Conservation (phyloP, 2,888 invertebrate species). For the Xiphydria camelus region DNA sequence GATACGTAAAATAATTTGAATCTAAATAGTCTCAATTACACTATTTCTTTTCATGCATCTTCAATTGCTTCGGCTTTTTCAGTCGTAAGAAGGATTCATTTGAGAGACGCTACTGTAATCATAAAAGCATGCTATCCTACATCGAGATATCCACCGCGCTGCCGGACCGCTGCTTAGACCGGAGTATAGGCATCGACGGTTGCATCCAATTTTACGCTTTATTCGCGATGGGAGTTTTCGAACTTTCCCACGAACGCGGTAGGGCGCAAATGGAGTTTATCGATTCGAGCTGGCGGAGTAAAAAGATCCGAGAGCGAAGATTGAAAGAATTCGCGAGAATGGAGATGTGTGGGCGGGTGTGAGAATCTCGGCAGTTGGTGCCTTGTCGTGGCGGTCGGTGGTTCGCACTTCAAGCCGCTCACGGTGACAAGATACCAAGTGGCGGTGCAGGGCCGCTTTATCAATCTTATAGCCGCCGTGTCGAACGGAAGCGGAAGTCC, state of each 20-base stretch:
- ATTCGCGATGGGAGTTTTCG: no score
- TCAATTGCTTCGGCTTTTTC: no score
- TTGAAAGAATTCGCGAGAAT: constrained; percentile 29
- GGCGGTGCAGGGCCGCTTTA: constrained; percentile 37
- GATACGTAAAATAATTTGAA: no score
- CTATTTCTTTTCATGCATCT: no score
- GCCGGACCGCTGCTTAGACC: no score
- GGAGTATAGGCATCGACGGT: no score
- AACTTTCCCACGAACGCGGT: not conserved
- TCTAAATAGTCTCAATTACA: no score
- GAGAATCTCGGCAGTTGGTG: constrained; percentile 50
- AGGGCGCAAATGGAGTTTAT: not conserved
- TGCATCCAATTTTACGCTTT: no score
- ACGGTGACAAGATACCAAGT: constrained; percentile 45
- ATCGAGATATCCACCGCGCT: no score
- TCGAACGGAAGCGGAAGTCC: not conserved
- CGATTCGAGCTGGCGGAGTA: constrained; percentile 9
- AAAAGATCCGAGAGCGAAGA: constrained; percentile 19
- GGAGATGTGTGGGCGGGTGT: constrained; percentile 38
- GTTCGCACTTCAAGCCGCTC: constrained; percentile 45
- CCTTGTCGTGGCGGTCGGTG: constrained; percentile 45
- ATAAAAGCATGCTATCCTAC: no score
- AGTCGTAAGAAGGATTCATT: no score
- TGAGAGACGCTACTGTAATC: no score
- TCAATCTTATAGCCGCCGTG: not conserved